phyloP scores from a whole-genome alignment of 2,113 vertebrate genomes.

The Sorex araneus region DNA sequence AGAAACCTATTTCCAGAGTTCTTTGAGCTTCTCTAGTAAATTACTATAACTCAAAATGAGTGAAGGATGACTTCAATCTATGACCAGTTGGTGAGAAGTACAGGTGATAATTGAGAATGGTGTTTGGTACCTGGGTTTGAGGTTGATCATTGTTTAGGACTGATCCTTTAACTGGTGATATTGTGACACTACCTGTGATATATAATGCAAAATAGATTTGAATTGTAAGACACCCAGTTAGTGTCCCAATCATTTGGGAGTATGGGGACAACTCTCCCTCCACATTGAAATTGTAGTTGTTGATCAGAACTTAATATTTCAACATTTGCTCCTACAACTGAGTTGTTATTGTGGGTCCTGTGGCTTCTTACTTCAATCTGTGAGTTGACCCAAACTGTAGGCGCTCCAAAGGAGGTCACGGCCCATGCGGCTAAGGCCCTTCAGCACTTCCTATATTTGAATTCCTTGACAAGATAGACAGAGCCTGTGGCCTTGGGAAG shows the following conservation, averaged over 20 bases:
- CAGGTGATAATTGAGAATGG: not conserved
- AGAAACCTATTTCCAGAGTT: not conserved
- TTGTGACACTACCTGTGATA: not conserved
- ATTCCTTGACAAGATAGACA: constrained; percentile 77
- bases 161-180: not conserved
- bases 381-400: not conserved
- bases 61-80: not conserved
- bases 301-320: not conserved
- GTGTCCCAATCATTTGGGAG: no score
- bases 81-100: not conserved
- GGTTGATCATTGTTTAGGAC: no score
- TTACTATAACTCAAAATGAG: not conserved
- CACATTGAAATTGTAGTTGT: not conserved
- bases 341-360: not conserved
- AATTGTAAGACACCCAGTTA: no score
- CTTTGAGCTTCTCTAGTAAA: not conserved
- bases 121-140: not conserved
- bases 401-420: not conserved
- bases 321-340: not conserved
- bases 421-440: constrained; percentile 67
- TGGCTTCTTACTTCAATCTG: not conserved
- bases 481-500: constrained; percentile 81
- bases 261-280: not conserved
- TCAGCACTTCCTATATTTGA: constrained; percentile 70
- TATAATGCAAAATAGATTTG: no score